phyloP scores from a whole-genome alignment of 1,140 invertebrate genomes.

The Wiebesia pumilae region DNA sequence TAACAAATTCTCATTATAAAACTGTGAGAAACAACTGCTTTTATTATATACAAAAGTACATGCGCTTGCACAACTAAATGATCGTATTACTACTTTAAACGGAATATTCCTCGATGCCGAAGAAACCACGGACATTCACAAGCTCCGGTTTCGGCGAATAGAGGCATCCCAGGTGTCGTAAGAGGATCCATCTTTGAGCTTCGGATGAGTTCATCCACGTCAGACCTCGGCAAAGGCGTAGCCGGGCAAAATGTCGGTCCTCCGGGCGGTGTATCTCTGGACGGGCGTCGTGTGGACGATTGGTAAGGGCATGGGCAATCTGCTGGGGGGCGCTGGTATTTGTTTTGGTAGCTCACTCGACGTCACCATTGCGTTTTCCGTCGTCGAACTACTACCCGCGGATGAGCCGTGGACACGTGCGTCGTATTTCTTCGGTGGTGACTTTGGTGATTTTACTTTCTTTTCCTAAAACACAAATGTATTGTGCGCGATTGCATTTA shows the following conservation, averaged over 20 bases:
- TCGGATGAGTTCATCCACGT: not conserved
- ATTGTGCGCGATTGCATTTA: not conserved
- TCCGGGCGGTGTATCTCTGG: conserved; percentile 61
- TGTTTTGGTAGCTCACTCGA: conserved; percentile 73
- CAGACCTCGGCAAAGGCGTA: conserved; percentile 58
- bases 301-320: conserved; percentile 55
- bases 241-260: conserved; percentile 62
- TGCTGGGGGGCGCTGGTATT: conserved; percentile 71
- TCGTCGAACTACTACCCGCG: conserved; percentile 24
- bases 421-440: conserved; percentile 57
- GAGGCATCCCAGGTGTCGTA: not conserved
- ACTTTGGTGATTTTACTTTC: conserved; percentile 49
- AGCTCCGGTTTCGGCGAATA: not conserved
- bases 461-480: not conserved
- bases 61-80: not conserved
- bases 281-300: conserved; percentile 67
- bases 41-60: not conserved
- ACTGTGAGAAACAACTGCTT: not conserved
- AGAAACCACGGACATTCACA: not conserved
- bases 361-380: conserved; percentile 67
- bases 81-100: not conserved
- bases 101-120: not conserved
- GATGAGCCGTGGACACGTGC: conserved; percentile 12
- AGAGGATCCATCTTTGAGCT: not conserved
- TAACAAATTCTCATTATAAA: not conserved